These are phyloP conservation scores for Morpho helenor DNA, from an alignment of 2,888 invertebrate species.

Conservation along the genomic window DNA sequence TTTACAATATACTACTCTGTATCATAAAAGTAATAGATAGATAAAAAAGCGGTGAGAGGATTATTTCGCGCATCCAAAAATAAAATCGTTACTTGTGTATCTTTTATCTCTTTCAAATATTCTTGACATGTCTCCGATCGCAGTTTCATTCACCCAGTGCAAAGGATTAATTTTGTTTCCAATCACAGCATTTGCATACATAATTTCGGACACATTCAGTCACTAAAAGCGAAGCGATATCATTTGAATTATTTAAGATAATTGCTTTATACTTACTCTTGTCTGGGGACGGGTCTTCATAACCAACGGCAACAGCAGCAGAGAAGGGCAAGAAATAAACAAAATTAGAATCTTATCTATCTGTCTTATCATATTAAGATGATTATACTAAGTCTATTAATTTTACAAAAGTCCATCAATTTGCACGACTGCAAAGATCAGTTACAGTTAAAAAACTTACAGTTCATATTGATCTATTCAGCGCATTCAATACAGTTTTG, in stretches of 20 bases:
- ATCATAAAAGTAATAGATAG: slow-evolving; percentile 47
- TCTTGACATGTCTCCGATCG: slow-evolving; percentile 34
- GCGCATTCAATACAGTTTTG: slow-evolving; percentile 24
- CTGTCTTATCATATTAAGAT: slow-evolving; percentile 33
- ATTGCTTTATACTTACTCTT: slow-evolving; percentile 79
- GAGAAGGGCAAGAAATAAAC: slow-evolving; percentile 55
- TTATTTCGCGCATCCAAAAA: slow-evolving; percentile 63
- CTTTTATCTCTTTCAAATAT: slow-evolving; percentile 28
- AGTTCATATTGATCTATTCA: slow-evolving; percentile 19
- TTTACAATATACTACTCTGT: slow-evolving; percentile 40
- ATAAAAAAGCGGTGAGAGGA: slow-evolving; percentile 57
- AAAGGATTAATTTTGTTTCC: slow-evolving; percentile 42
- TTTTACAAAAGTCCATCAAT: slow-evolving; percentile 15
- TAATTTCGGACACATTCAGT: slow-evolving; percentile 45
- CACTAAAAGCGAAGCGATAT: slow-evolving; percentile 63
- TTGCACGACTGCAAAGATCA: slow-evolving; percentile 5
- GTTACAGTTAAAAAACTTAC: slow-evolving; percentile 19
- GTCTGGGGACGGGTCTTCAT: slow-evolving; percentile 83
- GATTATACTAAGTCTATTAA: slow-evolving; percentile 13
- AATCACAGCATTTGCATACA: slow-evolving; percentile 48
- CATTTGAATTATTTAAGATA: slow-evolving; percentile 33
- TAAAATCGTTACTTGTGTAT: slow-evolving; percentile 50
- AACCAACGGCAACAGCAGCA: slow-evolving; percentile 57
- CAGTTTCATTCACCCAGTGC: slow-evolving; percentile 32
- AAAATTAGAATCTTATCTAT: slow-evolving; percentile 49